Evolutionary conservation across 2,113 vertebrate species (phyloP), one percentile per base, ranked within the genome.

Genomic region (Otocyon megalotis): DNA sequence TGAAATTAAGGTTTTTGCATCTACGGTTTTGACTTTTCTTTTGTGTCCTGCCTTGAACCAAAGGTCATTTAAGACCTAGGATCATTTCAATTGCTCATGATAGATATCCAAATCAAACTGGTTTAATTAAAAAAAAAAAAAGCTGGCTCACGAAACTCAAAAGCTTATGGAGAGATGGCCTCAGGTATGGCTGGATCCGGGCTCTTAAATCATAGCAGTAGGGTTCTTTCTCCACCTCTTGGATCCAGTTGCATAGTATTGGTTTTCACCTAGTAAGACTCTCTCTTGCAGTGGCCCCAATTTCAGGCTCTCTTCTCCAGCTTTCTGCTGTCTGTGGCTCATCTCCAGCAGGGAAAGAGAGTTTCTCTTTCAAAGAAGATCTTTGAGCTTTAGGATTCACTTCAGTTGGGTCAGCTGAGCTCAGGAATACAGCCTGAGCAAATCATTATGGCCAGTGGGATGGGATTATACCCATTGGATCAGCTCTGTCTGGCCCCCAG

Each of bases 131-230:
- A n/a, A 65, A 43, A 62, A 43, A 62, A 67, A 65, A 30, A 16
- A n/a, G 20, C 76, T 74, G 69, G 58, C 76, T 93, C 14, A 48
- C 53, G 67, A 83, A 89, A 72, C 28, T 35, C 17, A n/a, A n/a
- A 67, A 11, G 0, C 32, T 65, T 3, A 8, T 14, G 20, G 54
- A 22, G 3, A 17, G 1, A 5, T 12, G 28, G 37, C 48, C 2
- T 92, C 80, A 71, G 79, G 50, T 65, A 13, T 13, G 43, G 79
- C 65, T 69, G 80, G 28, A 69, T 48, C 62, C 63, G 76, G 85
- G 50, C 10, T 56, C 62, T 87, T 22, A 35, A 37, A 13, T 65
- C 32, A 32, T 8, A 26, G 58, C 6, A 50, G 28, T 1, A 2
- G 8, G 19, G 24, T 20, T 22, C 17, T 81, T 5, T 20, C 11